Conservation (phyloP, 1,140 invertebrate genomes). For the Lethrus apterus region DNA sequence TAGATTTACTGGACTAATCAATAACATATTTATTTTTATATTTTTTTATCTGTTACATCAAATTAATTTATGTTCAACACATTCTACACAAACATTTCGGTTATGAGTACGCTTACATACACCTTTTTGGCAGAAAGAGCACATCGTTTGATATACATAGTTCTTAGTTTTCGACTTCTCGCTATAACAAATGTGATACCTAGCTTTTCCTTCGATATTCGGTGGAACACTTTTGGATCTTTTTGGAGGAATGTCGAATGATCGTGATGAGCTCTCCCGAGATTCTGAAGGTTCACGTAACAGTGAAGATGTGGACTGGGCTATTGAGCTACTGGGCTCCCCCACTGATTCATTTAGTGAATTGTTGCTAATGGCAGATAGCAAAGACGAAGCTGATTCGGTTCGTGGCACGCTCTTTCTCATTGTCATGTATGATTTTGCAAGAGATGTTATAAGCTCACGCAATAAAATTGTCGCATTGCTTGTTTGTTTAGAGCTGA, state of each 20-base stretch:
- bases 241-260: background rate
- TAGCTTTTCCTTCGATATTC: background rate
- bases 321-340: background rate
- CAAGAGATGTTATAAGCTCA: background rate
- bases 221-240: background rate
- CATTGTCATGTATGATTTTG: background rate
- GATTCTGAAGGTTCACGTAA: background rate
- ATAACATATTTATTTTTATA: too few species aligned
- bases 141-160: too few species aligned
- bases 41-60: too few species aligned
- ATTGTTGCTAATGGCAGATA: background rate
- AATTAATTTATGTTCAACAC: too few species aligned
- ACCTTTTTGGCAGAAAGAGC: too few species aligned
- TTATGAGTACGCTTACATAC: too few species aligned
- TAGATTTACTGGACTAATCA: too few species aligned
- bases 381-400: background rate
- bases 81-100: too few species aligned
- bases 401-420: background rate
- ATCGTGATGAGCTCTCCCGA: too few species aligned
- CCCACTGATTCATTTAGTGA: background rate
- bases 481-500: too few species aligned
- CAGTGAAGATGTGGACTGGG: background rate
- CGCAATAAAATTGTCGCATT: background rate
- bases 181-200: background rate
- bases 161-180: background rate